These are phyloP conservation scores for Panulirus ornatus DNA, from an alignment of 1,140 invertebrate species.

Conservation along the genomic window DNA sequence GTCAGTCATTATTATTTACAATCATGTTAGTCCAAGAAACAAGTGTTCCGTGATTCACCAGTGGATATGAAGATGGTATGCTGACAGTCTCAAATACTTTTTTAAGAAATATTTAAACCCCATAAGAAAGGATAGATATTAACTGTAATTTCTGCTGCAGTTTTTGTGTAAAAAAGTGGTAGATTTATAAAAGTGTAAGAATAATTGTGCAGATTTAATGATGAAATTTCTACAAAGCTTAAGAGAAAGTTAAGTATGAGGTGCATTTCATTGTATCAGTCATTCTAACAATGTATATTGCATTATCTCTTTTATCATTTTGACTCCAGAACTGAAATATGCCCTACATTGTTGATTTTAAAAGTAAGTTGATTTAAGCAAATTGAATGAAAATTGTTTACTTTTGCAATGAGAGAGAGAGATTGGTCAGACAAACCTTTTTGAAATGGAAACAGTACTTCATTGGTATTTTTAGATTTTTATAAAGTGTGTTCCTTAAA, in stretches of 20 bases:
- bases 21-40: constrained; percentile 37
- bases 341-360: too few relatives aligned
- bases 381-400: too few relatives aligned
- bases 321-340: background rate
- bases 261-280: background rate
- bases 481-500: too few relatives aligned
- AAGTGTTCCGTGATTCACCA: constrained; percentile 47
- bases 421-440: too few relatives aligned
- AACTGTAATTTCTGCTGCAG: background rate
- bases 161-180: background rate
- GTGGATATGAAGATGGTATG: constrained; percentile 40
- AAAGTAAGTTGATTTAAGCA: too few relatives aligned
- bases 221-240: background rate
- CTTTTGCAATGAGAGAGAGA: too few relatives aligned
- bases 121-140: background rate
- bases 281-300: too few relatives aligned
- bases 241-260: background rate
- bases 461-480: background rate
- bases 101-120: constrained; percentile 30
- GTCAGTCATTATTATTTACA: constrained; percentile 42
- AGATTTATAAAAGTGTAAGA: background rate
- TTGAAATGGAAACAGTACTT: background rate
- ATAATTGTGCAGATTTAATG: background rate
- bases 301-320: constrained; percentile 3
- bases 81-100: constrained; percentile 1